Percentiles rank a stretch among this genome's conserved stretches.
phyloP scores from a whole-genome alignment of 2,113 vertebrate genomes.

The Aleadryas rufinucha region DNA sequence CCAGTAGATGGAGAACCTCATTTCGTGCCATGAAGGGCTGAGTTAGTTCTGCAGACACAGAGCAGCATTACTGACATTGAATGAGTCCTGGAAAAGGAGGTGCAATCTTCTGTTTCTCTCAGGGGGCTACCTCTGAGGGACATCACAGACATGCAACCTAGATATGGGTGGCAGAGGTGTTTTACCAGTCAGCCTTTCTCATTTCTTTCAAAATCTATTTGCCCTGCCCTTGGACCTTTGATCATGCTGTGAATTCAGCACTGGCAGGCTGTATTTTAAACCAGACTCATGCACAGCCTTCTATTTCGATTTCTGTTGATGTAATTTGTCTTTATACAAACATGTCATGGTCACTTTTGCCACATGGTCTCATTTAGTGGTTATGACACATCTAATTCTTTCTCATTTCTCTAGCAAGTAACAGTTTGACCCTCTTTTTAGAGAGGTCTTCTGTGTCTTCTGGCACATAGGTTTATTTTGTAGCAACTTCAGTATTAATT shows the following conservation, averaged over 20 bases:
- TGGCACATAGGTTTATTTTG: not conserved
- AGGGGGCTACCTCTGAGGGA: not conserved
- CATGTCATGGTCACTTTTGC: slow-evolving; percentile 1
- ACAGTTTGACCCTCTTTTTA: not conserved
- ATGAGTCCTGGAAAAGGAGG: not conserved
- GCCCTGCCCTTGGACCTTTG: not conserved
- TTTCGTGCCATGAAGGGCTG: not conserved
- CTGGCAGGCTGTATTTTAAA: not conserved
- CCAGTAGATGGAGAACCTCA: not conserved
- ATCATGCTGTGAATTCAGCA: not conserved
- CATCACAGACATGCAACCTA: not conserved
- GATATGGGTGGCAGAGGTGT: not conserved
- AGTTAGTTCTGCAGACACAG: not conserved
- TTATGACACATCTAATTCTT: slow-evolving; percentile 27
- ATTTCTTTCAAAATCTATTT: not conserved
- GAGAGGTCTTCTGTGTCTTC: not conserved
- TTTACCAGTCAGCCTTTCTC: not conserved
- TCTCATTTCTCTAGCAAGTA: not conserved
- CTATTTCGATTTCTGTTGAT: not conserved
- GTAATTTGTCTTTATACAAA: slow-evolving; percentile 27
- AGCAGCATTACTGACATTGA: not conserved
- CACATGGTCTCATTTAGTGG: not conserved
- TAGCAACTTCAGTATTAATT: not conserved
- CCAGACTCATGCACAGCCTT: not conserved
- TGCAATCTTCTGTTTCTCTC: not conserved